Percentiles rank a stretch among this genome's conserved stretches.
These are phyloP conservation scores for Sarcophaga subvicina DNA, from an alignment of 2,888 invertebrate genomes.

Conservation along the genomic window DNA sequence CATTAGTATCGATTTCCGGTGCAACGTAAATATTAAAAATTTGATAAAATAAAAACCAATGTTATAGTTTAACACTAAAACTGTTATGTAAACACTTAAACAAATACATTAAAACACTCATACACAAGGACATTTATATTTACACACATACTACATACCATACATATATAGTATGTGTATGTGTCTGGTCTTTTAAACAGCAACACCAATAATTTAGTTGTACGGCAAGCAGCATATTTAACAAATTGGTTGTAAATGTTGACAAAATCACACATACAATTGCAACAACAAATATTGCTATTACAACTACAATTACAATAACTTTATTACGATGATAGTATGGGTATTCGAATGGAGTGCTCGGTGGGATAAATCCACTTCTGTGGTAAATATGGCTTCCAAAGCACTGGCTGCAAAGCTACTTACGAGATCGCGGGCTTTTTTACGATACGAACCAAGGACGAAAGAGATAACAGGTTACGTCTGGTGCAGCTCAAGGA, in stretches of 20 bases:
- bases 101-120: neutral
- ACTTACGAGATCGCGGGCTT: no score
- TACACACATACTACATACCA: neutral
- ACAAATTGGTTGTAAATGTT: slow-evolving; percentile 65
- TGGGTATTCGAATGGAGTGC: neutral
- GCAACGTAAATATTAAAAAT: neutral
- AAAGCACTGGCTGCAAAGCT: no score
- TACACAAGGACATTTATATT: neutral
- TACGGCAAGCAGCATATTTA: slow-evolving; percentile 61
- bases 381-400: no score
- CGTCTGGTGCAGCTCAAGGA: no score
- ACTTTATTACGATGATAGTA: neutral
- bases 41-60: neutral
- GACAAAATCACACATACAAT: slow-evolving; percentile 23
- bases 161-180: neutral
- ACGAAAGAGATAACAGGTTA: no score
- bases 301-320: no score
- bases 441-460: no score
- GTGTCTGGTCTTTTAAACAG: neutral
- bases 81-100: neutral
- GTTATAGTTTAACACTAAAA: neutral
- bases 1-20: neutral
- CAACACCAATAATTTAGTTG: slow-evolving; percentile 62
- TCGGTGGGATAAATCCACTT: neutral
- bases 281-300: neutral